These are phyloP conservation scores for Paraescarpia echinospica DNA, from an alignment of 1,140 invertebrate species.

Conservation along the genomic window DNA sequence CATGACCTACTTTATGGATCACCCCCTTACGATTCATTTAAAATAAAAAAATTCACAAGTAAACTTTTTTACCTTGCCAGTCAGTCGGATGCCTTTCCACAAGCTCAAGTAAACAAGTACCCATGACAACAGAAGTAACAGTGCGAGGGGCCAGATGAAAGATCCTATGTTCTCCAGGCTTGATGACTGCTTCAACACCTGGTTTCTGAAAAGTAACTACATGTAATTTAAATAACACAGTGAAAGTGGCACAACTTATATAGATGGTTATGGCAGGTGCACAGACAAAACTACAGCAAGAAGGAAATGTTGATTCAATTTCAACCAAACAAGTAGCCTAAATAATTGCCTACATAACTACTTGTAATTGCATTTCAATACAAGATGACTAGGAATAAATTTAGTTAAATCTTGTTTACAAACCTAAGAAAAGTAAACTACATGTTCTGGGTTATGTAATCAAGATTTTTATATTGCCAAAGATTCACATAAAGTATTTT, in stretches of 20 bases:
- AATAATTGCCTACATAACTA: too few species aligned
- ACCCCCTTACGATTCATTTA: background rate
- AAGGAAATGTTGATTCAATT: too few species aligned
- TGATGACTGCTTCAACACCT: slow-evolving; percentile 76
- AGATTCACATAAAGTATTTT: background rate
- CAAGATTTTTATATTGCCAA: background rate
- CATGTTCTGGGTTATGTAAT: background rate
- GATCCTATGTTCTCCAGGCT: slow-evolving; percentile 83
- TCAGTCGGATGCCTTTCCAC: slow-evolving; percentile 96
- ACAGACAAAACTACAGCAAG: too few species aligned
- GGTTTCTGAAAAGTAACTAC: slow-evolving; percentile 32
- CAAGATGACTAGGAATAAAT: background rate
- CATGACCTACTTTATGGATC: too few species aligned
- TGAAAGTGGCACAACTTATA: too few species aligned
- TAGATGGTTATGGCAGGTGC: too few species aligned
- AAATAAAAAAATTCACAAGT: background rate
- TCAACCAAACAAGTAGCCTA: too few species aligned
- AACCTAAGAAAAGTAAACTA: background rate
- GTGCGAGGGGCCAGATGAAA: slow-evolving; percentile 91
- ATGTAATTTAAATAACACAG: too few species aligned
- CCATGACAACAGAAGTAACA: slow-evolving; percentile 91
- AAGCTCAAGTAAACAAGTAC: slow-evolving; percentile 95
- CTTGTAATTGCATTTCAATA: background rate
- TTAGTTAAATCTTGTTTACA: background rate
- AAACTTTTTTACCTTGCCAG: slow-evolving; percentile 74